Evolutionary conservation across 1,140 invertebrate species (phyloP), one percentile per base, ranked within the genome.

Genomic region (Globodera ellingtonae): DNA sequence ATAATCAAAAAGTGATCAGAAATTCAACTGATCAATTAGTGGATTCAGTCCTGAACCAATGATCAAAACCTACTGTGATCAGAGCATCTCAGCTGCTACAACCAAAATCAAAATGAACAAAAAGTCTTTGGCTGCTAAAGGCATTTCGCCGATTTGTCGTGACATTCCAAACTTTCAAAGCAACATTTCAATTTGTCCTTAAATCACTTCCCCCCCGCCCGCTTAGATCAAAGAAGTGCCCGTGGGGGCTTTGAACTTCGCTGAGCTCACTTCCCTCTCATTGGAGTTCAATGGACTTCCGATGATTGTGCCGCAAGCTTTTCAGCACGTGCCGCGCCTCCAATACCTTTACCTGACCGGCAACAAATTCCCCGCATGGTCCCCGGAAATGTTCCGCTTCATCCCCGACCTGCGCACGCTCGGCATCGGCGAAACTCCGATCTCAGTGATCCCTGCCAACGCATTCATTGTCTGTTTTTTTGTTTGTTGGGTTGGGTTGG

Each of bases 301-400:
- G 35, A 83, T 88, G 15, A 89, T 89, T 56, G 75, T 86, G 50
- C 88, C 87, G n/a, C 84, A 89, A 79, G 88, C 88, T 6, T 89
- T 89, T 78, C 88, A 89, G 82, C 81, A 84, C 5, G 85, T 89
- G n/a, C 87, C 87, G 15, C 87, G 83, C 70, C 83, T 89, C 59
- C 87, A 89, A 78, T 89, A 89, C 72, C 80, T 89, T 18, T 89
- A 89, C 72, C 79, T 89, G 77, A 89, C 87, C 10, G 87, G 87
- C 24, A 89, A 89, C 81, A 89, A 88, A 77, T 89, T 89, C 74
- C 87, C 87, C 21, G 77, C 83, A 35, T 89, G 87, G 87, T 80
- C 85, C 24, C 83, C 87, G 24, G 87, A 89, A 78, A 89, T 89
- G 88, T 89, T 89, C 83, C 84, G 87, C n/a, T 89, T 86, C 75